Base-by-base conservation (phyloP, 1,140 invertebrate species). In the Dufourea novaeangliae region DNA sequence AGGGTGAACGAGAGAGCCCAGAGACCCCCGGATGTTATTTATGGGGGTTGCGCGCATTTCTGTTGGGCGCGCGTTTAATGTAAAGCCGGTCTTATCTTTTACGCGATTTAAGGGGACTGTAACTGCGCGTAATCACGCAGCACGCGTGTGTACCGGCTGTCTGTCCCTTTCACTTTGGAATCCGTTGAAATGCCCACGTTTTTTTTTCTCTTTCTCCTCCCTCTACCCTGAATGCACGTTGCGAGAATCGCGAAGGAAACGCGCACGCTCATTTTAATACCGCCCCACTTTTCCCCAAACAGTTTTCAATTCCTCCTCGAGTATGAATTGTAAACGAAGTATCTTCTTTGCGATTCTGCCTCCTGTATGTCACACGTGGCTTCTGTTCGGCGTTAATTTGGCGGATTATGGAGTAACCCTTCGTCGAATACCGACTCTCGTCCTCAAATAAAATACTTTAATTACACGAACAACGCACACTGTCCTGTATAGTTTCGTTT, bases 41-140 rank as follows among this genome's bases (percentile, higher is more conserved):
- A 86, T 78, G 72, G 74, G 84, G 80, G 59, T 85, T 78, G 84
- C 67, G 80, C 71, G 79, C 63, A 44, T 73, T 78, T 78, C 74
- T 80, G 79, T 83, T 79, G 70, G 69, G 76, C 70, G 73, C 69
- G 57, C 69, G 83, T 80, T 86, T 86, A 83, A 86, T 77, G 84
- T 82, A 86, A 85, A 86, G 84, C 77, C 70, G 67, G 81, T 56
- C 84, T 86, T 86, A 86, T 86, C 84, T 86, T 86, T 86, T 83
- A 83, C 80, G 78, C 84, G 84, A 86, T 86, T 86, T 86, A 86
- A 86, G 78, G 73, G 80, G 70, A 62, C 80, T 83, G 83, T 86
- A 86, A 86, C 84, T 82, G 80, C 83, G n/a, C 83, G 80, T 86
- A 86, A 86, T 86, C 84, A 86, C 84, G 84, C 84, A 86, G 82